A percentile compares a stretch with the other conserved stretches of the same genome.
phyloP scores from a whole-genome alignment of 2,888 invertebrate genomes.

The Xestia sexstrigata region DNA sequence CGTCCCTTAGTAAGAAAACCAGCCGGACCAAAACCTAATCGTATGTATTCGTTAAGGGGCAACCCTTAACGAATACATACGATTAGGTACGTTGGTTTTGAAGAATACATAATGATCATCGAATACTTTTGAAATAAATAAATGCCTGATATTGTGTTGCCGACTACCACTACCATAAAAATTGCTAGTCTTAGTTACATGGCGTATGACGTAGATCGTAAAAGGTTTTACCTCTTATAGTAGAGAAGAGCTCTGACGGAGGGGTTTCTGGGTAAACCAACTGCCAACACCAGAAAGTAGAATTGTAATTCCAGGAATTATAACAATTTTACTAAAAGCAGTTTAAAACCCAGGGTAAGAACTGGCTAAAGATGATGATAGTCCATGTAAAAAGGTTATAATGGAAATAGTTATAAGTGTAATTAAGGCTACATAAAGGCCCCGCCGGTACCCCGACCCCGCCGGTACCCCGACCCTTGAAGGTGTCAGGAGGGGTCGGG shows the following conservation, averaged over 20 bases:
- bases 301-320: constrained; percentile 3
- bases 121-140: background rate
- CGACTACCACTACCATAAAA: background rate
- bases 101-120: background rate
- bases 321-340: background rate
- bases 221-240: background rate
- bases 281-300: constrained; percentile 3
- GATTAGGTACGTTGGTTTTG: background rate
- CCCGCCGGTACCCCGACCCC: no score
- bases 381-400: constrained; percentile 17
- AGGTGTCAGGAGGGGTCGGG: no score
- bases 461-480: no score
- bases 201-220: background rate
- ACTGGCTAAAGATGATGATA: constrained; percentile 22
- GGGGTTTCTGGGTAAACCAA: constrained; percentile 13
- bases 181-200: background rate
- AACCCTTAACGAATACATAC: no score
- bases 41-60: no score
- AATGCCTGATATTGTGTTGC: background rate
- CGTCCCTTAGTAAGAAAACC: no score
- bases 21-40: no score
- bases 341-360: constrained; percentile 6
- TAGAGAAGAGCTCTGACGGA: background rate
- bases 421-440: constrained; percentile 41
- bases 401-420: constrained; percentile 32